Base-by-base conservation (phyloP, 2,888 invertebrate species). In the Adela reaumurella region DNA sequence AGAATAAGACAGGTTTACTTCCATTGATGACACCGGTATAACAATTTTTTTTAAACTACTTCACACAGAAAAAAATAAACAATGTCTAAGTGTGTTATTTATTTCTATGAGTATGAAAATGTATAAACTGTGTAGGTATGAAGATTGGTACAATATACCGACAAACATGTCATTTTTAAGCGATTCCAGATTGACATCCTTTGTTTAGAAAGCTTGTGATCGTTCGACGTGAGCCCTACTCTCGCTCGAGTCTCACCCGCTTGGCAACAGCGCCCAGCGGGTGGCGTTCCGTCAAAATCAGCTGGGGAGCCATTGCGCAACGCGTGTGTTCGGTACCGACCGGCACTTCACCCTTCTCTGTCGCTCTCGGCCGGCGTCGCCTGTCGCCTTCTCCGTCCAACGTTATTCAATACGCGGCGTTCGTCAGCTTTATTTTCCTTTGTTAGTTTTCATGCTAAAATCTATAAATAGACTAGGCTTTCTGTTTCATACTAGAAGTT, bases 221-320 rank as follows among this genome's bases (percentile, higher is more conserved):
- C 51, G 47, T 50, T 50, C 52, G 50, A 46, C 45, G 19, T 16
- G 49, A 44, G 46, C 46, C 52, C 19, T 35, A 24, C 18, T 47
- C 19, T 47, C 1, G 43, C 49, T n/a, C n/a, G n/a, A n/a, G n/a
- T 20, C 46, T 47, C 50, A 35, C 18, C 52, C 51, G 50, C 54
- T 50, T 58, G 53, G 59, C 57, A 59, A 58, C 62, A 62, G 35
- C 35, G 35, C n/a, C n/a, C n/a, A n/a, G n/a, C n/a, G n/a, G n/a
- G n/a, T n/a, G n/a, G 24, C 24, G 24, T 24, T 35, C 35, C 35
- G 58, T 59, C 57, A 56, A 51, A 56, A 58, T 58, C 56, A 57
- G 58, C 57, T 58, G 58, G 50, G 19, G 45, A 35, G 11, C 45
- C 29, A 45, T 19, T 46, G 51, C 52, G 52, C 53, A 52, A 50